These are phyloP conservation scores for Otis tarda DNA, from an alignment of 2,113 vertebrate genomes.

Conservation along the genomic window DNA sequence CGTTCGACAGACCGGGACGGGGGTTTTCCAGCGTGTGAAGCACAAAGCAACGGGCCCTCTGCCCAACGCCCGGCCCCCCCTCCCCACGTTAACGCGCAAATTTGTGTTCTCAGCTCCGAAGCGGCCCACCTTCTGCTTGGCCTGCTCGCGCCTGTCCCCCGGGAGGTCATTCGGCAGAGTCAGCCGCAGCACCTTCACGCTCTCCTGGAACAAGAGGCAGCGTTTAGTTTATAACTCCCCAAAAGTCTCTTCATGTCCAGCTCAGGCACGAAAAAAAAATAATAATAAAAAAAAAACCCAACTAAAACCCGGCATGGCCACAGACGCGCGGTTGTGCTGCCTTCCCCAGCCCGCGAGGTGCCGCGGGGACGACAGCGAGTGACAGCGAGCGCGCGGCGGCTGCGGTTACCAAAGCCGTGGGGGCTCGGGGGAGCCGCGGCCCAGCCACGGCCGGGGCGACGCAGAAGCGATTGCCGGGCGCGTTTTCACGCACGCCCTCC, in stretches of 20 bases:
- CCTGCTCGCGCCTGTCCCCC: conserved; percentile 60
- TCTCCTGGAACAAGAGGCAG: conserved; percentile 68
- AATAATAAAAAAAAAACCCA: no score
- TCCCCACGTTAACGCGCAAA: background rate
- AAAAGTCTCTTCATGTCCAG: no score
- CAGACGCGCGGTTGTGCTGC: background rate
- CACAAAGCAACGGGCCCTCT: background rate
- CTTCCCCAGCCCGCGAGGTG: background rate
- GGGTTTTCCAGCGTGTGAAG: rapidly evolving
- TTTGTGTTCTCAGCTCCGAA: rapidly evolving
- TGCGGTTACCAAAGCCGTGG: background rate
- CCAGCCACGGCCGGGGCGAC: background rate
- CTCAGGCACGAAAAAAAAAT: no score
- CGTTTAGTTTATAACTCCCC: background rate
- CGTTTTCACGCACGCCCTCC: rapidly evolving
- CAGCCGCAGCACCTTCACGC: conserved; percentile 81
- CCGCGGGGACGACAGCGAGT: background rate
- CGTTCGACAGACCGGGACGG: no score
- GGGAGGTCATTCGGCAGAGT: conserved; percentile 81
- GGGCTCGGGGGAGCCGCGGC: background rate
- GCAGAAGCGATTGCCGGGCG: background rate
- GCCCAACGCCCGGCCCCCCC: no score
- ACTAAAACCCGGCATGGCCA: no score
- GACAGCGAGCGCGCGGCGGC: background rate
- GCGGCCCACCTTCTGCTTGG: conserved; percentile 79